A percentile compares a stretch with the other conserved stretches of the same genome.
These are phyloP conservation scores for Steinernema scapterisci DNA, from an alignment of 2,888 invertebrate genomes.

Conservation along the genomic window DNA sequence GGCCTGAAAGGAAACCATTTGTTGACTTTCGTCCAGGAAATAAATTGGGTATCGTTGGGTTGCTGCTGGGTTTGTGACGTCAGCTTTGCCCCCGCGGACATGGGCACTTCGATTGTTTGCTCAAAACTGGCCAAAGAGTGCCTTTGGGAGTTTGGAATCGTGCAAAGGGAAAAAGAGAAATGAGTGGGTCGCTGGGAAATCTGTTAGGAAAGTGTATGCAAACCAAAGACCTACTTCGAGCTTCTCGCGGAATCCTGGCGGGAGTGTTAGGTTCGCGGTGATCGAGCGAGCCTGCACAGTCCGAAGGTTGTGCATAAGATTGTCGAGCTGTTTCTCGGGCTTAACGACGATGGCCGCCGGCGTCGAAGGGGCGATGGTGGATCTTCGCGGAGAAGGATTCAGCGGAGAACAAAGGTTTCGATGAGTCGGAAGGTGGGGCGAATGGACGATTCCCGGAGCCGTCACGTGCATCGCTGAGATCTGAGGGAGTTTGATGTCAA, in stretches of 20 bases:
- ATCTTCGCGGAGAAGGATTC: not conserved
- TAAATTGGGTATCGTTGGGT: not conserved
- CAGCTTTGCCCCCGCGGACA: not conserved
- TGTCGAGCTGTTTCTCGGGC: not conserved
- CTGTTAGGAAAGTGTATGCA: not conserved
- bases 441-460: conserved; percentile 17
- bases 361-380: conserved; percentile 14
- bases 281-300: conserved; percentile 4
- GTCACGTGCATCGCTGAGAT: conserved; percentile 4
- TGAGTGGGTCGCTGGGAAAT: not conserved
- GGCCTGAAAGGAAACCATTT: not conserved
- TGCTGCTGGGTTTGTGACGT: not conserved
- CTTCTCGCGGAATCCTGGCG: conserved; percentile 16
- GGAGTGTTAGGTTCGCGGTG: conserved; percentile 3
- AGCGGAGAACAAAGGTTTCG: not conserved
- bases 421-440: not conserved
- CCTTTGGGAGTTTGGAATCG: conserved; percentile 7
- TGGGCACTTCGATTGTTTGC: not conserved
- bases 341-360: not conserved
- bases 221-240: conserved; percentile 5
- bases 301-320: conserved; percentile 3
- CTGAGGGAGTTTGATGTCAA: too few relatives aligned
- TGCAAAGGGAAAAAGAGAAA: not conserved
- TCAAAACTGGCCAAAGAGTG: not conserved
- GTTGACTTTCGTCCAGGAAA: not conserved